phyloP scores from a whole-genome alignment of 2,113 vertebrate species.

The Myiozetetes cayanensis region DNA sequence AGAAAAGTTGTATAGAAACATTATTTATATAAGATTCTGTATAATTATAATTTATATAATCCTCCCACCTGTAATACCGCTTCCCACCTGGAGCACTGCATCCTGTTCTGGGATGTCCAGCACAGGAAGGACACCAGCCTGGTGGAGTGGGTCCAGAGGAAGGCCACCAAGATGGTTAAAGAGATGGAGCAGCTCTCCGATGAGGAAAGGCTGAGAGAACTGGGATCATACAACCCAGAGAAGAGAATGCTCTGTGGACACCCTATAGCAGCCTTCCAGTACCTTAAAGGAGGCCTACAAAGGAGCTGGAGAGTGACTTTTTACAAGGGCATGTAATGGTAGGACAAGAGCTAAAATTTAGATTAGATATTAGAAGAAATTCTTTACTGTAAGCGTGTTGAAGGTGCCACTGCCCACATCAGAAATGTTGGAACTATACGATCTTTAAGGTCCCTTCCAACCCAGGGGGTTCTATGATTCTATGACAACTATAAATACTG shows the following conservation, averaged over 20 bases:
- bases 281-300: neutral
- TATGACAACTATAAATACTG: neutral
- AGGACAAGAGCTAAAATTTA: neutral
- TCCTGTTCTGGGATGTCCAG: neutral
- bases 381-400: neutral
- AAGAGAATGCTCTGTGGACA: neutral
- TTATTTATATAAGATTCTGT: neutral
- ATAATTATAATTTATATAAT: neutral
- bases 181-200: neutral
- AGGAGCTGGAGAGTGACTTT: neutral
- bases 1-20: neutral
- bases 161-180: neutral
- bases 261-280: neutral
- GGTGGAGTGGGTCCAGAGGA: neutral
- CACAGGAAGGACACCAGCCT: neutral
- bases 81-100: neutral
- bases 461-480: neutral
- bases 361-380: neutral
- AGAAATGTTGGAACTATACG: neutral
- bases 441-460: neutral
- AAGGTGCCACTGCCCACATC: neutral
- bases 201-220: accelerated
- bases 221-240: neutral
- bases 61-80: neutral
- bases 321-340: neutral